Conservation (phyloP, 2,797 vertebrate species). For the Enteromius anoplus region DNA sequence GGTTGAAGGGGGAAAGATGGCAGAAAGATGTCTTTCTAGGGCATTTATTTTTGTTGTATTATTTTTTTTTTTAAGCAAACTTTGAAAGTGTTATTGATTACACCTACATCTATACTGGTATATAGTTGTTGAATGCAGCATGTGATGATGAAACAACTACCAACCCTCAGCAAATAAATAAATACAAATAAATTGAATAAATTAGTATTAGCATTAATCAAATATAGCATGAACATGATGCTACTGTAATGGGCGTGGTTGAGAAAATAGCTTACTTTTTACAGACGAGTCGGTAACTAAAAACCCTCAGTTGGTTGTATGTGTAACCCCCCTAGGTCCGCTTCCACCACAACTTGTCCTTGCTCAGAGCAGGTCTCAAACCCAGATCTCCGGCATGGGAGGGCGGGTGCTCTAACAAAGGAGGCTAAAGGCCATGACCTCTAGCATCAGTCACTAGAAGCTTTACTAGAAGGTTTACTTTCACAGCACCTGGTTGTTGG, state of each 20-base stretch:
- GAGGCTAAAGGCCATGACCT: too few species aligned
- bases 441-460: too few species aligned
- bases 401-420: too few species aligned
- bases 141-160: not conserved
- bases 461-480: too few species aligned
- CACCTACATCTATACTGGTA: not conserved
- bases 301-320: not conserved
- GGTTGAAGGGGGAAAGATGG: not conserved
- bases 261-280: constrained; percentile 30
- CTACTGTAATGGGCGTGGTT: not conserved
- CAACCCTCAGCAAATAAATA: not conserved
- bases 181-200: not conserved
- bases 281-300: too few species aligned
- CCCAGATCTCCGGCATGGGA: too few species aligned
- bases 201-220: too few species aligned
- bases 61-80: not conserved
- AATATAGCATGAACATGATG: too few species aligned
- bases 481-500: too few species aligned
- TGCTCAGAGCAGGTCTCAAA: too few species aligned
- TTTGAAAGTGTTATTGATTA: not conserved
- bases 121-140: not conserved
- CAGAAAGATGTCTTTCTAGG: not conserved
- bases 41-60: not conserved
- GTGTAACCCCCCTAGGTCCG: too few species aligned
- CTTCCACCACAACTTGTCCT: too few species aligned